These are phyloP conservation scores for Incurvaria masculella DNA, from an alignment of 2,888 invertebrate genomes.

Conservation along the genomic window DNA sequence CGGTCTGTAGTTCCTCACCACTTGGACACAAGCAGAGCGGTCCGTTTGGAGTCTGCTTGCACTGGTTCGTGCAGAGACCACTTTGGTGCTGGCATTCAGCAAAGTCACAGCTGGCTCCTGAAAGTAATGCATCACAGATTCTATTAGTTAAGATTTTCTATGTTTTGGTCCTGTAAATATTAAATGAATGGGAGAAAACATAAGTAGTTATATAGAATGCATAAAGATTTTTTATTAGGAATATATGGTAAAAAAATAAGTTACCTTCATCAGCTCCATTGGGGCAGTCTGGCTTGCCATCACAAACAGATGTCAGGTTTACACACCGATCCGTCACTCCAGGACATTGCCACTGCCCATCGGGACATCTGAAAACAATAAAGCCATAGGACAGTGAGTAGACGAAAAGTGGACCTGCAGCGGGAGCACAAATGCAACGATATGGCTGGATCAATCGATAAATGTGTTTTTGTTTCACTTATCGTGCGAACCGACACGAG, in stretches of 20 bases:
- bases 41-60: conserved; percentile 84
- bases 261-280: conserved; percentile 90
- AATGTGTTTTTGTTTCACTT: too few species aligned
- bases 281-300: conserved; percentile 85
- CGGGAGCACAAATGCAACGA: too few species aligned
- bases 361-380: conserved; percentile 58
- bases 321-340: conserved; percentile 78
- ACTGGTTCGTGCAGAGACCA: conserved; percentile 78
- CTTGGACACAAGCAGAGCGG: conserved; percentile 87
- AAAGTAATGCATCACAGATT: too few species aligned
- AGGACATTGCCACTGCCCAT: conserved; percentile 85
- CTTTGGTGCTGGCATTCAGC: conserved; percentile 72
- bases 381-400: too few species aligned
- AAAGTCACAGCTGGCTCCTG: conserved; percentile 74
- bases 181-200: too few species aligned
- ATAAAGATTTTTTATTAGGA: too few species aligned
- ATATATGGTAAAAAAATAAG: not conserved
- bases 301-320: conserved; percentile 85
- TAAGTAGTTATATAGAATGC: too few species aligned
- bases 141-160: too few species aligned
- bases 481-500: too few species aligned
- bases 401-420: too few species aligned
- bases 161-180: too few species aligned
- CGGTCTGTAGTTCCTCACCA: conserved; percentile 75
- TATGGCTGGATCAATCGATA: too few species aligned